These are phyloP conservation scores for Ondatra zibethicus DNA, from an alignment of 2,113 vertebrate genomes.

Conservation along the genomic window DNA sequence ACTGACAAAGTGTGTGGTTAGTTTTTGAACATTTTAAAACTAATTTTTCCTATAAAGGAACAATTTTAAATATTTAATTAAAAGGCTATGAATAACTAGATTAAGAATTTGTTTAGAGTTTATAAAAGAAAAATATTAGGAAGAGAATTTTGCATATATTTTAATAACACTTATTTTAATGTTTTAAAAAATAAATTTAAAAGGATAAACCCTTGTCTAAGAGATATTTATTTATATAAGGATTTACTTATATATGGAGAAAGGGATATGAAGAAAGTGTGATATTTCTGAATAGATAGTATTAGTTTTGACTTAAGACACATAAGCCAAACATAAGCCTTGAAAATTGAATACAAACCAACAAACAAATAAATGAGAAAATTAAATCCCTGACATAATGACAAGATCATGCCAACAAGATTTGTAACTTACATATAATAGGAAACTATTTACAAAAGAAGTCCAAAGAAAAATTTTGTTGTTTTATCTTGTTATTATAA, in stretches of 20 bases:
- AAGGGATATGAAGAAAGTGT: background rate
- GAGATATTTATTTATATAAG: background rate
- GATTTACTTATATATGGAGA: background rate
- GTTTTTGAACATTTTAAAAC: background rate
- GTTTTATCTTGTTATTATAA: background rate
- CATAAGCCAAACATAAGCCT: background rate
- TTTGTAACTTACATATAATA: background rate
- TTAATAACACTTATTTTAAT: background rate
- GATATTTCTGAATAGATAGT: background rate
- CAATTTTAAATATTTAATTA: background rate
- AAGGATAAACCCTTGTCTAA: background rate
- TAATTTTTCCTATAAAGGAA: background rate
- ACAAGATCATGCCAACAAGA: background rate
- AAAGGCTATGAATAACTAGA: background rate
- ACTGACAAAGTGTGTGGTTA: background rate
- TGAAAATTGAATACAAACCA: background rate
- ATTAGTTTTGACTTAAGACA: constrained; percentile 2
- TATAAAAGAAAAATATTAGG: background rate
- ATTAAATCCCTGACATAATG: background rate
- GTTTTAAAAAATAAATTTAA: constrained; percentile 10
- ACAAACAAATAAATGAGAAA: background rate
- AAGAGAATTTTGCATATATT: background rate
- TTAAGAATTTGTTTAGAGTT: background rate
- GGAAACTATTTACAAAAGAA: background rate
- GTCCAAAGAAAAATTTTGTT: background rate